phyloP scores from a whole-genome alignment of 2,113 vertebrate genomes.

The Setophaga coronata region DNA sequence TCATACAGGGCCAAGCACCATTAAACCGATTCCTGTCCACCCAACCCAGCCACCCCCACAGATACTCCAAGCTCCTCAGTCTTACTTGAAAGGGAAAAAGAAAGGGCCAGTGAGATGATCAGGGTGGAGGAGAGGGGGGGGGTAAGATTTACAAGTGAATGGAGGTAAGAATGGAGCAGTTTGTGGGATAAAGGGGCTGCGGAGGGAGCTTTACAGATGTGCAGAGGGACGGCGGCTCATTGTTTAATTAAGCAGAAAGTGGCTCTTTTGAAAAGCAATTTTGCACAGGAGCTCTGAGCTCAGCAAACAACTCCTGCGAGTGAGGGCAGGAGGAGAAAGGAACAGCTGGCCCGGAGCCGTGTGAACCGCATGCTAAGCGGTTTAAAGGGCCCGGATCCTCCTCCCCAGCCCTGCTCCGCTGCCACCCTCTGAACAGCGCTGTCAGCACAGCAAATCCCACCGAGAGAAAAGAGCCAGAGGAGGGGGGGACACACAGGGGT shows the following conservation, averaged over 20 bases:
- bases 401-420: conserved; percentile 48
- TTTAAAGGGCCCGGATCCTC: conserved; percentile 77
- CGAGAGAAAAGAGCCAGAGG: background rate
- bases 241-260: conserved; percentile 89
- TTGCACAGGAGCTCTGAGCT: conserved; percentile 83
- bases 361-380: conserved; percentile 86
- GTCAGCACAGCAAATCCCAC: conserved; percentile 58
- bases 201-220: conserved; percentile 98
- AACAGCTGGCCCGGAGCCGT: conserved; percentile 89
- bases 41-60: conserved; percentile 56
- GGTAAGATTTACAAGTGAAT: conserved; percentile 92
- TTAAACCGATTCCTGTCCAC: conserved; percentile 43
- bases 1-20: conserved; percentile 19
- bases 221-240: conserved; percentile 83
- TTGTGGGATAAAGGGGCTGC: conserved; percentile 92
- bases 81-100: conserved; percentile 70
- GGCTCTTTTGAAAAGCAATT: conserved; percentile 89
- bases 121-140: conserved; percentile 51
- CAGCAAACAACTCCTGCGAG: conserved; percentile 82
- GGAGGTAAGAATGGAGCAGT: conserved; percentile 92
- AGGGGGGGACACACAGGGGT: background rate
- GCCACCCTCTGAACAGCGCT: conserved; percentile 45
- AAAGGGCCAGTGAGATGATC: conserved; percentile 69
- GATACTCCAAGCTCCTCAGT: conserved; percentile 54
- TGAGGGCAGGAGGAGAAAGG: conserved; percentile 73